These are phyloP conservation scores for Bos indicus DNA, from an alignment of 2,113 vertebrate genomes.

Conservation along the genomic window DNA sequence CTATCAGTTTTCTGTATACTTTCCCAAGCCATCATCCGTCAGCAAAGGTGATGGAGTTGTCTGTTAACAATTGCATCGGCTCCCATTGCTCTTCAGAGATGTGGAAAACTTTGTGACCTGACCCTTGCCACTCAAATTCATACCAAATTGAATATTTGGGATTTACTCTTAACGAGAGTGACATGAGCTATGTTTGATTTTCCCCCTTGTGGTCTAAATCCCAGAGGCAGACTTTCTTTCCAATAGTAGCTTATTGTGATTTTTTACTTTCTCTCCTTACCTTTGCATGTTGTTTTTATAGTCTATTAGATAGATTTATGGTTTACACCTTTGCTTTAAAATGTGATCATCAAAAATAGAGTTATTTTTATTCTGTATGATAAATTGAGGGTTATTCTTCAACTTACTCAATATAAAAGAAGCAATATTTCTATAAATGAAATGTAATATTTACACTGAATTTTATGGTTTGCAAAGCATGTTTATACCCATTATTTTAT, in stretches of 20 bases:
- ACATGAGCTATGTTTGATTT: not conserved
- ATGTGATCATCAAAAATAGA: not conserved
- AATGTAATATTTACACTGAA: not conserved
- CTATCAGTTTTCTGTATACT: not conserved
- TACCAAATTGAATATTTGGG: not conserved
- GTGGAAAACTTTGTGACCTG: not conserved
- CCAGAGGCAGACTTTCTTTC: not conserved
- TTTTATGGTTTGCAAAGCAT: not conserved
- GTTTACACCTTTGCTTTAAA: not conserved
- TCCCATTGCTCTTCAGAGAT: not conserved
- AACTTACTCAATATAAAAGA: not conserved
- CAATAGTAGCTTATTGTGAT: not conserved
- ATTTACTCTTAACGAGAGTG: not conserved
- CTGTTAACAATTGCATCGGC: not conserved
- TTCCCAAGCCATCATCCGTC: not conserved
- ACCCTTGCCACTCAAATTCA: not conserved
- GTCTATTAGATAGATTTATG: not conserved
- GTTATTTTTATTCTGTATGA: not conserved
- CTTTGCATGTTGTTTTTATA: not conserved
- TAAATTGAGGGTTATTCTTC: not conserved
- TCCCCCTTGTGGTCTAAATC: not conserved
- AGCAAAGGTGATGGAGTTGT: not conserved
- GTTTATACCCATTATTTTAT: not conserved
- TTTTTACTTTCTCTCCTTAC: not conserved
- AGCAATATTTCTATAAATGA: not conserved